Conservation (phyloP, 2,888 invertebrate species). For the Sclerodermus sp. region DNA sequence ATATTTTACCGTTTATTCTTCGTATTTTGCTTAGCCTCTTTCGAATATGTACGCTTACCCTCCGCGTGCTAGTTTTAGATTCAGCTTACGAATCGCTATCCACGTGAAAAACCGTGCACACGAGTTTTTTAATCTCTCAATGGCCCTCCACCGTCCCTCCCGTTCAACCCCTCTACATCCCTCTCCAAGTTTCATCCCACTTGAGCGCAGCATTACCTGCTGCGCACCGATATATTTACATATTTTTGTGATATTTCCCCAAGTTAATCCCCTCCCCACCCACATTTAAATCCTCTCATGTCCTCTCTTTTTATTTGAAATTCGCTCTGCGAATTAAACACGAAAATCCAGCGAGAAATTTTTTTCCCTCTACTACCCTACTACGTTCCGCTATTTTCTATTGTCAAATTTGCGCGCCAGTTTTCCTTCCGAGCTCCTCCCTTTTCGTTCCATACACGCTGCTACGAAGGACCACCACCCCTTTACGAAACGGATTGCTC, state of each 20-base stretch:
- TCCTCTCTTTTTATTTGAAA: constrained; percentile 17
- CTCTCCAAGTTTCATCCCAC: constrained; percentile 34
- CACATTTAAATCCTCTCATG: constrained; percentile 7
- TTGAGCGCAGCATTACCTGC: constrained; percentile 22
- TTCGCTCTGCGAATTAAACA: constrained; percentile 44
- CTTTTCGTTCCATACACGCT: constrained; percentile 1
- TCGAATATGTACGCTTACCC: too few relatives aligned
- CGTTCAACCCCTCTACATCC: constrained; percentile 19
- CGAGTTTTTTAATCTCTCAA: constrained; percentile 4
- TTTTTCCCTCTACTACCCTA: constrained; percentile 21
- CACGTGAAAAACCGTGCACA: not conserved
- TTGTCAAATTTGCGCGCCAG: constrained; percentile 38
- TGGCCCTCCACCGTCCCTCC: constrained; percentile 6
- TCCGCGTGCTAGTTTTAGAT: too few relatives aligned
- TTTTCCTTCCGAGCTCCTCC: constrained; percentile 18
- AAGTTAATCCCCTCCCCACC: constrained; percentile 40
- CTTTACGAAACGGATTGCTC: too few relatives aligned
- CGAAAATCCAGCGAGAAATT: constrained; percentile 39
- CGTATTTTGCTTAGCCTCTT: too few relatives aligned
- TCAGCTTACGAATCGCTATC: too few relatives aligned
- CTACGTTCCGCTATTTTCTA: constrained; percentile 17
- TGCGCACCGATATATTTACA: constrained; percentile 46
- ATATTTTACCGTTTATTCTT: too few relatives aligned
- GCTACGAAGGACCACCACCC: not conserved
- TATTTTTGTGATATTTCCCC: constrained; percentile 48